Conservation (phyloP, 2,888 invertebrate genomes). For the Entomobrya multifasciata region DNA sequence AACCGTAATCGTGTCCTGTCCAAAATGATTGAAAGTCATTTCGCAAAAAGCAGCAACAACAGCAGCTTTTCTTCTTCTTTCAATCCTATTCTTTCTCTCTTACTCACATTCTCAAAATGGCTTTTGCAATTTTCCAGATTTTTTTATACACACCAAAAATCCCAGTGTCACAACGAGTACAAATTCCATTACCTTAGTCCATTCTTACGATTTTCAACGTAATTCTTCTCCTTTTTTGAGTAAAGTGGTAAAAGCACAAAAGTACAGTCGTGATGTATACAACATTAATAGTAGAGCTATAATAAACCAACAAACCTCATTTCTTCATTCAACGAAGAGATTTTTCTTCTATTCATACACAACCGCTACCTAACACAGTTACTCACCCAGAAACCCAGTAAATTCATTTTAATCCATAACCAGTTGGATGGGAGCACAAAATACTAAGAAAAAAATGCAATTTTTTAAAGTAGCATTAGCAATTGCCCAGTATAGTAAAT, state of each 20-base stretch:
- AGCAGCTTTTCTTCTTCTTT: background rate
- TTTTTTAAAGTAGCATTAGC: conserved; percentile 19
- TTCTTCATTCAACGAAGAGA: background rate
- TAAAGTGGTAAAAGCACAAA: conserved; percentile 14
- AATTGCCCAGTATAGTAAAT: background rate
- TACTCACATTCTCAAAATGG: conserved; percentile 15
- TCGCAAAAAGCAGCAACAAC: background rate
- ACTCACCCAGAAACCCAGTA: background rate
- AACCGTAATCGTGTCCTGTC: conserved; percentile 39
- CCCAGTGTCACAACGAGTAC: conserved; percentile 4
- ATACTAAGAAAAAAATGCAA: conserved; percentile 23
- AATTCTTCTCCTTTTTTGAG: conserved; percentile 9
- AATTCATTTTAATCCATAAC: conserved; percentile 39
- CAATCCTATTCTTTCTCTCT: conserved; percentile 10
- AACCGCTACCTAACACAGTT: background rate
- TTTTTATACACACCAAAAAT: background rate
- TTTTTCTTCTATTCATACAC: background rate
- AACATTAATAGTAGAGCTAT: background rate
- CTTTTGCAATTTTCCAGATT: conserved; percentile 32
- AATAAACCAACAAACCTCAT: background rate
- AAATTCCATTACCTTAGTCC: conserved; percentile 34
- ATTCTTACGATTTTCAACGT: conserved; percentile 13
- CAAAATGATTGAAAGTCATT: conserved; percentile 45
- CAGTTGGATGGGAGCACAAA: background rate
- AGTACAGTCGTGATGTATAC: background rate